Evolutionary conservation across 2,888 invertebrate genomes (phyloP), one percentile per base, ranked within the genome.

Genomic region (Zygothrica quintamaculata): DNA sequence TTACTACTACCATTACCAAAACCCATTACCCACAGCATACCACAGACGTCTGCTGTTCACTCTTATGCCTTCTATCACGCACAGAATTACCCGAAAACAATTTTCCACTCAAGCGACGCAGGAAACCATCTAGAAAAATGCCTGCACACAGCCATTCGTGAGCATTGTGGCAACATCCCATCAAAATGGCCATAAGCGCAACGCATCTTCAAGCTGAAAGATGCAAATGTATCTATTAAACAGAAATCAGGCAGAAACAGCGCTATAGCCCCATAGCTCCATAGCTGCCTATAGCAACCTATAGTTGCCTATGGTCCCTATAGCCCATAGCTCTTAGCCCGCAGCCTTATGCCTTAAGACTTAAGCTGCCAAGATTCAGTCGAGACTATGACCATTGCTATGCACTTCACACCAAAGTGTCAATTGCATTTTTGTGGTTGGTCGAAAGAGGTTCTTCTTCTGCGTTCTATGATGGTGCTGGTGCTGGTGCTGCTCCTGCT

Each of bases 211-310:
- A 13, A 26, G 7, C 56, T 11, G 57, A 43, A 42, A 62, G 84
- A 81, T 80, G 80, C 84, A 80, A 80, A 80, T 80, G 84, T 81
- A 84, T 80, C 80, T 80, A 80, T 80, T 80, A 80, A 80, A 80
- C 84, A 84, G 84, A 80, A 80, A 81, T 80, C 80, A 81, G 74
- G 53, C 79, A 71, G 57, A 44, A 57, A 33, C 48, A 25, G 62
- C 37, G 16, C 31, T 26, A 12, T 26, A 12, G 22, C 31, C 26
- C 15, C n/a, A 29, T n/a, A n/a, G 29, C 29, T 29, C 18, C 26
- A 46, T n/a, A 39, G n/a, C 18, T n/a, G n/a, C n/a, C n/a, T n/a
- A n/a, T n/a, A n/a, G n/a, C n/a, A n/a, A n/a, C n/a, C n/a, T n/a
- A n/a, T 9, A 13, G 29, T 15, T 16, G 33, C 47, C 15, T 13